These are phyloP conservation scores for Stenodera caucasica DNA, from an alignment of 2,888 invertebrate species.

Conservation along the genomic window DNA sequence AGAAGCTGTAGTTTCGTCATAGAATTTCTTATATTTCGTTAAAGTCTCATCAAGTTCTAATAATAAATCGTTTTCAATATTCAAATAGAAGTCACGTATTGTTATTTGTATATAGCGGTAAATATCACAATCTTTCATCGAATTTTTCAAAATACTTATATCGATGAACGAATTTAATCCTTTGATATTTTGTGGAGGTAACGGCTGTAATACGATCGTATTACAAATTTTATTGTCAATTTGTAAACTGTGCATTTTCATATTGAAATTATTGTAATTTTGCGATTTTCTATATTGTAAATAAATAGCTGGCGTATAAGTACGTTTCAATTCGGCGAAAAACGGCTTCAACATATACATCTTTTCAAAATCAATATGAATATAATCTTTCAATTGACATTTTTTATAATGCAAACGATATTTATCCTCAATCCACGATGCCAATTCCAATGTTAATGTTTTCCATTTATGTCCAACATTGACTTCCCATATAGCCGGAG, in stretches of 20 bases:
- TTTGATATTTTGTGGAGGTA: slow-evolving; percentile 56
- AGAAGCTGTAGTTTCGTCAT: slow-evolving; percentile 62
- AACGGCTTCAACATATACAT: slow-evolving; percentile 89
- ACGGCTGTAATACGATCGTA: slow-evolving; percentile 54
- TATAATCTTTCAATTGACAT: slow-evolving; percentile 76
- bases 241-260: slow-evolving; percentile 69
- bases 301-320: slow-evolving; percentile 75
- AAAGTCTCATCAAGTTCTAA: slow-evolving; percentile 65
- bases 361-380: slow-evolving; percentile 77
- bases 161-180: slow-evolving; percentile 66
- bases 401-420: slow-evolving; percentile 70
- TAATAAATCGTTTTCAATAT: slow-evolving; percentile 70
- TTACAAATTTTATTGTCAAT: slow-evolving; percentile 65
- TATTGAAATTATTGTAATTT: slow-evolving; percentile 67
- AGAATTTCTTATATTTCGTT: slow-evolving; percentile 59
- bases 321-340: slow-evolving; percentile 74
- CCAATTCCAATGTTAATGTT: slow-evolving; percentile 72
- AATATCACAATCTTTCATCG: slow-evolving; percentile 59
- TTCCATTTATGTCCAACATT: slow-evolving; percentile 81
- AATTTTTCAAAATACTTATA: slow-evolving; percentile 60
- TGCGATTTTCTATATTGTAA: slow-evolving; percentile 71
- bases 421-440: slow-evolving; percentile 81
- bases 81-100: slow-evolving; percentile 68
- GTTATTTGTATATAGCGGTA: slow-evolving; percentile 67
- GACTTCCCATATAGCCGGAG: slow-evolving; percentile 79